Conservation (phyloP, 2,888 invertebrate genomes). For the Salpingus planirostris region DNA sequence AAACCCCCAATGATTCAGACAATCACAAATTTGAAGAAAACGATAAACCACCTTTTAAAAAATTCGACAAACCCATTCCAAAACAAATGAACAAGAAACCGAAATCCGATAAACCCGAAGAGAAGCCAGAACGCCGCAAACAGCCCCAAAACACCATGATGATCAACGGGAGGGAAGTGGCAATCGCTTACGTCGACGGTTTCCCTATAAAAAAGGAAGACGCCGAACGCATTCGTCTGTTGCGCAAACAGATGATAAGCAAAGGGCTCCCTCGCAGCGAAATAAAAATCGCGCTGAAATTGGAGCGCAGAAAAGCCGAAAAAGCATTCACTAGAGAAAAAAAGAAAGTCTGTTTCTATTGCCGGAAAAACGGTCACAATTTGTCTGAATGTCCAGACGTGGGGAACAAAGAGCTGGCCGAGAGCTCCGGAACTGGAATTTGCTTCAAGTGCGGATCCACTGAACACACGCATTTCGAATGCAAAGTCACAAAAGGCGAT, state of each 20-base stretch:
- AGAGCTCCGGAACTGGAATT: slow-evolving; percentile 52
- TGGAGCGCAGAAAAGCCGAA: slow-evolving; percentile 63
- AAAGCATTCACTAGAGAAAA: slow-evolving; percentile 58
- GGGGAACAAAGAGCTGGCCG: slow-evolving; percentile 41
- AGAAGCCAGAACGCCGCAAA: slow-evolving; percentile 5
- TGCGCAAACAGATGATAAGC: slow-evolving; percentile 55
- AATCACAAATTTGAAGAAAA: slow-evolving; percentile 8
- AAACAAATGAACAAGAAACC: slow-evolving; percentile 7
- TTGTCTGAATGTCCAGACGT: slow-evolving; percentile 72
- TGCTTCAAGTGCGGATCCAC: slow-evolving; percentile 88
- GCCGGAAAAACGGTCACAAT: slow-evolving; percentile 69
- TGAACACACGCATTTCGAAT: slow-evolving; percentile 70
- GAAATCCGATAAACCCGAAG: slow-evolving; percentile 8
- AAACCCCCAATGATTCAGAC: background rate
- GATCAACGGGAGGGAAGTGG: slow-evolving; percentile 55
- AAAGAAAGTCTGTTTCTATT: slow-evolving; percentile 72
- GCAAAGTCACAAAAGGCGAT: slow-evolving; percentile 56
- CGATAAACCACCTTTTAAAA: slow-evolving; percentile 3
- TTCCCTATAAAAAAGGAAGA: slow-evolving; percentile 65
- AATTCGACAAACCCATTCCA: slow-evolving; percentile 5
- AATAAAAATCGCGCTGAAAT: slow-evolving; percentile 55
- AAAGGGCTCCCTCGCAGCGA: slow-evolving; percentile 61
- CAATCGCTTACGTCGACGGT: slow-evolving; percentile 57
- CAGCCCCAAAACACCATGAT: slow-evolving; percentile 34
- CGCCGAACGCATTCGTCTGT: slow-evolving; percentile 52